Evolutionary conservation across 2,888 invertebrate species (phyloP).

Genomic region (Pimpla rufipes): DNA sequence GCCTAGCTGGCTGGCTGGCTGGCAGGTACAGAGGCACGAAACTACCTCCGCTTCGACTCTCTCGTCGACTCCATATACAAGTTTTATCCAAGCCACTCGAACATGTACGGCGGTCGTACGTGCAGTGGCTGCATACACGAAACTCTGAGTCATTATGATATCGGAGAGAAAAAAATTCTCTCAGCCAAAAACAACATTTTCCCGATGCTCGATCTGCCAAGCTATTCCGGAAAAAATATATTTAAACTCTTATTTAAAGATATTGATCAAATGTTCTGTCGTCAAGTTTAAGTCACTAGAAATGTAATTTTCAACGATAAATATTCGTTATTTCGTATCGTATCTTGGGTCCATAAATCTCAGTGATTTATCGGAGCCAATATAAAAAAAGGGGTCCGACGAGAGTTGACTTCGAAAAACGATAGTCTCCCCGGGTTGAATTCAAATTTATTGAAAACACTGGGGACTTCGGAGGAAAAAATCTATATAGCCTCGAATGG

Average conservation of each 20-base stretch:
- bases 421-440: not conserved
- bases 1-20: not conserved
- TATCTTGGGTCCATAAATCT: not conserved
- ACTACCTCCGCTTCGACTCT: slow-evolving; percentile 32
- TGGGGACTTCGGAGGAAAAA: not conserved
- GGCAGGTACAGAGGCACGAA: slow-evolving; percentile 23
- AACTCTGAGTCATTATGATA: slow-evolving; percentile 5
- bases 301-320: no score
- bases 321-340: not conserved
- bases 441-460: not conserved
- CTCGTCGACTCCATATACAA: slow-evolving; percentile 54
- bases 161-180: slow-evolving; percentile 7
- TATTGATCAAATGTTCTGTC: not conserved
- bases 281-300: no score
- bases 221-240: not conserved
- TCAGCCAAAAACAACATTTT: not conserved
- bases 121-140: slow-evolving; percentile 38
- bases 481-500: not conserved
- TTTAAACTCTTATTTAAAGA: no score
- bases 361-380: not conserved
- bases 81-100: slow-evolving; percentile 53
- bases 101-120: slow-evolving; percentile 35
- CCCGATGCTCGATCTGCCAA: not conserved
- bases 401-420: not conserved
- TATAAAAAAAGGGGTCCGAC: not conserved